These are phyloP conservation scores for Arrhamphus sclerolepis DNA, from an alignment of 2,797 vertebrate genomes.

Conservation along the genomic window DNA sequence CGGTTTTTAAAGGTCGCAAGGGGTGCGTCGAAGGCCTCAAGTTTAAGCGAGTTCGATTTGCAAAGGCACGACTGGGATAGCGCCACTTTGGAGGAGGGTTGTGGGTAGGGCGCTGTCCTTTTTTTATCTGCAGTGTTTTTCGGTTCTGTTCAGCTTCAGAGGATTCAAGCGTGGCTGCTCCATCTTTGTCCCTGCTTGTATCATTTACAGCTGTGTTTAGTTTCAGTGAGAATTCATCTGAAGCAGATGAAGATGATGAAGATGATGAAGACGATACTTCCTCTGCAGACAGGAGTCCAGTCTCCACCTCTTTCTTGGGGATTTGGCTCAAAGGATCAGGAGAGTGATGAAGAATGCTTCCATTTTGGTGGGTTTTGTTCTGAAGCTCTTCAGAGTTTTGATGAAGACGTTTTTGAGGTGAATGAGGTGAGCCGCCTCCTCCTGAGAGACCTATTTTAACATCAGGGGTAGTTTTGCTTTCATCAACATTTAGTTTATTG, in stretches of 20 bases:
- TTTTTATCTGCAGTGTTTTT: constrained; percentile 19
- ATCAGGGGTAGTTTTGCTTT: neutral
- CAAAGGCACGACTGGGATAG: constrained; percentile 1
- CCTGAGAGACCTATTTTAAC: constrained; percentile 2
- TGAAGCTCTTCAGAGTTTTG: constrained; percentile 14
- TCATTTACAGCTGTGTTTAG: neutral
- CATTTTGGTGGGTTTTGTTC: constrained; percentile 42
- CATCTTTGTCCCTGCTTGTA: constrained; percentile 2
- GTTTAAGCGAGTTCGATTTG: constrained; percentile 46
- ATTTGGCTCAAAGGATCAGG: constrained; percentile 6
- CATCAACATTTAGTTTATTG: constrained; percentile 5
- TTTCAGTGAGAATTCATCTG: constrained; percentile 22
- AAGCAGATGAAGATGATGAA: constrained; percentile 28
- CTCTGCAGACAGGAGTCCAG: neutral
- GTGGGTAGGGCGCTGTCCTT: constrained; percentile 2
- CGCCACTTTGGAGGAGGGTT: constrained; percentile 7
- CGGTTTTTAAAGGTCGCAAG: constrained; percentile 13
- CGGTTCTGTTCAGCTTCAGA: constrained; percentile 22
- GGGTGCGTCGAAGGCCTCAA: constrained; percentile 1
- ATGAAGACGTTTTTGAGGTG: constrained; percentile 9
- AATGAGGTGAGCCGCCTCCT: neutral
- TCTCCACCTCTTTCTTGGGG: constrained; percentile 10
- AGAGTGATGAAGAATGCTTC: constrained; percentile 2
- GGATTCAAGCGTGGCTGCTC: neutral
- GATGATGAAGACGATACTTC: constrained; percentile 4